A percentile compares a stretch with the other conserved stretches of the same genome.
These are phyloP conservation scores for Rotaria magnacalcarata DNA, from an alignment of 2,888 invertebrate species.

Conservation along the genomic window DNA sequence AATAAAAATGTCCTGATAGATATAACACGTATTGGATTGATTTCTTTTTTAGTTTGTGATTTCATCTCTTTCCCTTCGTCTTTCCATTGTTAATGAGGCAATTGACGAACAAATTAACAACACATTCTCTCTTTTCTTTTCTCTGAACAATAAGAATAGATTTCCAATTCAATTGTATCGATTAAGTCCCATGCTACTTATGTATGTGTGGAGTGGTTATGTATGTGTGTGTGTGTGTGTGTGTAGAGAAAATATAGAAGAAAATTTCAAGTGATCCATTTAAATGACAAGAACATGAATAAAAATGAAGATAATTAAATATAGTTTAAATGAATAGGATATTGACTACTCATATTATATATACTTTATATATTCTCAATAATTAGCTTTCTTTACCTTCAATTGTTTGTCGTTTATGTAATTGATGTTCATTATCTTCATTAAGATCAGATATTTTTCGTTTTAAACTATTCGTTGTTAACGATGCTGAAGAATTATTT, in stretches of 20 bases:
- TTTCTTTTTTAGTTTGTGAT: not conserved
- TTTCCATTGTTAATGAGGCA: not conserved
- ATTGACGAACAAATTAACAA: conserved; percentile 18
- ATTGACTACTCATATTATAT: not conserved
- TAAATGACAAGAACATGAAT: not conserved
- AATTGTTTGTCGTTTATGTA: not conserved
- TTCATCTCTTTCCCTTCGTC: not conserved
- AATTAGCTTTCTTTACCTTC: not conserved
- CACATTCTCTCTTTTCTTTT: not conserved
- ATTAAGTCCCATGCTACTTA: conserved; percentile 23
- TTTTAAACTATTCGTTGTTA: not conserved
- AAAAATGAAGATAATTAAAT: not conserved
- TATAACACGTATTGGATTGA: too few relatives aligned
- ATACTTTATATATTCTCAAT: not conserved
- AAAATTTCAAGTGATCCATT: conserved; percentile 22
- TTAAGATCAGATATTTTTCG: not conserved
- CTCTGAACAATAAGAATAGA: conserved; percentile 16
- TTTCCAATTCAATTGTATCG: conserved; percentile 22
- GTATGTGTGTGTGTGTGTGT: not conserved
- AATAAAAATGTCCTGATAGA: not conserved
- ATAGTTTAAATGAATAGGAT: not conserved
- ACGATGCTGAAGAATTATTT: not conserved
- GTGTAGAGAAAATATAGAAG: not conserved
- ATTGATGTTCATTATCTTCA: not conserved
- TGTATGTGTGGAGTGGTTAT: conserved; percentile 3